A percentile compares a stretch with the other conserved stretches of the same genome.
These are phyloP conservation scores for Megalops cyprinoides DNA, from an alignment of 2,797 vertebrate genomes.

Conservation along the genomic window DNA sequence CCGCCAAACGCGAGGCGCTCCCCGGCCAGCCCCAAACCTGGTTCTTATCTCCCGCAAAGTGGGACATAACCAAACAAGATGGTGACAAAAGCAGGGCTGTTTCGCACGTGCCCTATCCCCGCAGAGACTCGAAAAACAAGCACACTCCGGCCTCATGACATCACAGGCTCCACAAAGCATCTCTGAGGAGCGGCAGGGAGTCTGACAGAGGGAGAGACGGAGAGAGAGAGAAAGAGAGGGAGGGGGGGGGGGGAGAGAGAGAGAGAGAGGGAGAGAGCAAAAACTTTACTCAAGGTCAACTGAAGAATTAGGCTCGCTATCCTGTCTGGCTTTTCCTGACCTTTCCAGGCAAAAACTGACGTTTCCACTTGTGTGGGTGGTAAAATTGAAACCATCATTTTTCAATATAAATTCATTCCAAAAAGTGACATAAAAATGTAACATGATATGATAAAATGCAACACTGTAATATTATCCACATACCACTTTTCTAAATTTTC, in stretches of 20 bases:
- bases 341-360: too few species aligned
- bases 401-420: too few species aligned
- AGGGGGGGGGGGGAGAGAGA: neutral
- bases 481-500: too few species aligned
- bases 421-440: neutral
- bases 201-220: neutral
- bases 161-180: constrained; percentile 69
- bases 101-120: constrained; percentile 73
- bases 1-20: constrained; percentile 45
- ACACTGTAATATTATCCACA: too few species aligned
- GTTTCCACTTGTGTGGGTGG: too few species aligned
- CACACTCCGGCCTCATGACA: constrained; percentile 69
- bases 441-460: neutral
- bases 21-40: constrained; percentile 71
- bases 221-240: neutral
- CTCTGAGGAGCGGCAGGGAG: constrained; percentile 46
- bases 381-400: too few species aligned
- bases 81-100: constrained; percentile 62
- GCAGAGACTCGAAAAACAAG: constrained; percentile 82
- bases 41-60: constrained; percentile 77
- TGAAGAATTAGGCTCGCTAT: too few species aligned
- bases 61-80: constrained; percentile 76
- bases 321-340: too few species aligned
- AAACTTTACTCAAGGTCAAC: too few species aligned
- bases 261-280: neutral